Conservation (phyloP, 2,113 vertebrate genomes). For the Ammospiza caudacuta region DNA sequence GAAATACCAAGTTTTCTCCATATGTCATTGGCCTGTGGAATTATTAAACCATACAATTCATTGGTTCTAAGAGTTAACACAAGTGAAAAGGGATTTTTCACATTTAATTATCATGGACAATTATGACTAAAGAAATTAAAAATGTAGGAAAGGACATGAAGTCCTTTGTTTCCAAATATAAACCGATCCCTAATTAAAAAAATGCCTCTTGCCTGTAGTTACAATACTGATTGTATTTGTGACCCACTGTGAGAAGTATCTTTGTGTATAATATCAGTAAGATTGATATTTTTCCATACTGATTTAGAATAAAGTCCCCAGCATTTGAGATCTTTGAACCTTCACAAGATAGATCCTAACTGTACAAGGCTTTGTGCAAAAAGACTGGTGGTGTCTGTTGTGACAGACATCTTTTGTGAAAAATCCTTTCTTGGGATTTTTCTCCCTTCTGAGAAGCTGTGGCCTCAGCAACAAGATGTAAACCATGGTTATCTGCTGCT, state of each 20-base stretch:
- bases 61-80: background rate
- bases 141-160: background rate
- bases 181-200: background rate
- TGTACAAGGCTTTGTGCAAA: background rate
- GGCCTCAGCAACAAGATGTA: no score
- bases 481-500: no score
- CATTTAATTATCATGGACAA: background rate
- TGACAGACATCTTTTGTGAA: no score
- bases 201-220: background rate
- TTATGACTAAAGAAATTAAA: background rate
- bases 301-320: background rate
- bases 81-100: background rate
- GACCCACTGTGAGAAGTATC: background rate
- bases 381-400: background rate
- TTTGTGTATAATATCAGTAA: background rate
- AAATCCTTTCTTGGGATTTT: no score
- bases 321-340: background rate
- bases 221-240: background rate
- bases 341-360: background rate
- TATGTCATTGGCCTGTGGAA: background rate
- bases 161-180: background rate
- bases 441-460: no score
- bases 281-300: rapidly evolving
- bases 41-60: background rate
- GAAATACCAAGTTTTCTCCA: background rate